These are phyloP conservation scores for Epistrophe grossulariae DNA, from an alignment of 2,888 invertebrate species.

Conservation along the genomic window DNA sequence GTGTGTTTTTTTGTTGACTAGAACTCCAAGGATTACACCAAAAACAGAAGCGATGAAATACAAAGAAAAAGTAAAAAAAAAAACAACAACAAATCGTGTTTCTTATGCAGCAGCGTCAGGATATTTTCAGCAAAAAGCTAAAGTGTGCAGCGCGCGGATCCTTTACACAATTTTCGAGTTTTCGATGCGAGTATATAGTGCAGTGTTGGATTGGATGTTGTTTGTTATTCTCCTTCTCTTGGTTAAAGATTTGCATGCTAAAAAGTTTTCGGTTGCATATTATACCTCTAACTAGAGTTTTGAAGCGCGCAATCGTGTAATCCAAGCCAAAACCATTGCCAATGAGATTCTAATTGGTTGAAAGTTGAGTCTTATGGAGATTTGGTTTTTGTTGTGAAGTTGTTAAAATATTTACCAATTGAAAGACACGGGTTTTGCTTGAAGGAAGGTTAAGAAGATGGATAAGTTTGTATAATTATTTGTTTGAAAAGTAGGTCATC, in stretches of 20 bases:
- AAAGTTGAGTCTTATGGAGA: conserved; percentile 59
- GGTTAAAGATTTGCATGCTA: conserved; percentile 62
- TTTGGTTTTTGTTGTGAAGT: conserved; percentile 55
- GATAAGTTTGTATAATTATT: conserved; percentile 5
- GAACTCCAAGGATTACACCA: conserved; percentile 56
- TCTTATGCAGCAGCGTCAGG: background rate
- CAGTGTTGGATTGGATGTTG: background rate
- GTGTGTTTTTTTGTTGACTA: conserved; percentile 5
- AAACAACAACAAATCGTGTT: conserved; percentile 22
- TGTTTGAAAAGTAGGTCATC: conserved; percentile 18
- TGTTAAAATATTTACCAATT: conserved; percentile 68
- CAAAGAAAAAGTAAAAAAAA: conserved; percentile 1
- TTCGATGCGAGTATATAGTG: background rate
- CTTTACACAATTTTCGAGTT: conserved; percentile 37
- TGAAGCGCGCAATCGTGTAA: conserved; percentile 59
- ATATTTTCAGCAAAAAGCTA: conserved; percentile 20
- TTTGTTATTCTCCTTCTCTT: conserved; percentile 20
- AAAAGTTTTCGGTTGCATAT: conserved; percentile 43
- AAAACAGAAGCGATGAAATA: conserved; percentile 50
- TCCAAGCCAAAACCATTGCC: conserved; percentile 66
- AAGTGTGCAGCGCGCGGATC: conserved; percentile 43
- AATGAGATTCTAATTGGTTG: conserved; percentile 74
- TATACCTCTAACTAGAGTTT: background rate
- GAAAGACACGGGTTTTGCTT: background rate
- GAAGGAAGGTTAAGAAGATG: background rate